Evolutionary conservation across 2,797 vertebrate genomes (phyloP).

Genomic region (Dicrostonyx torquatus): DNA sequence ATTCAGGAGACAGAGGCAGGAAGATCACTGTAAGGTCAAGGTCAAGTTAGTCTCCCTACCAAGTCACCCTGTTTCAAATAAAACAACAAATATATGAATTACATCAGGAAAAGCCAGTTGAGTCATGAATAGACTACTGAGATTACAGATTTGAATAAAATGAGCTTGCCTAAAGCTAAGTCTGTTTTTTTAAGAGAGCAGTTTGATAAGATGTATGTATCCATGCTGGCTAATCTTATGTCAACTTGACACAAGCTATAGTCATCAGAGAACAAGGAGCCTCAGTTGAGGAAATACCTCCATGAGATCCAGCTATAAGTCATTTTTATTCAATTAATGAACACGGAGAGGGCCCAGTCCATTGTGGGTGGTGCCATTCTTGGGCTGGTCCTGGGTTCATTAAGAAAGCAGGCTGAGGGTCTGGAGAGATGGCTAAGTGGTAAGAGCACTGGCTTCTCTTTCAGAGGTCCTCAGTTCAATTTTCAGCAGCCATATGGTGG

Average conservation of each 20-base stretch:
- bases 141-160: slow-evolving; percentile 52
- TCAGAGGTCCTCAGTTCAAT: too few species aligned
- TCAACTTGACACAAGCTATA: too few species aligned
- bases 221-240: not conserved
- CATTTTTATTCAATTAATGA: not conserved
- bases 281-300: not conserved
- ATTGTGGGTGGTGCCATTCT: not conserved
- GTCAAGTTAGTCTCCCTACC: not conserved
- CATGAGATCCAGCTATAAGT: not conserved
- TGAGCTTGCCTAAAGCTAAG: not conserved
- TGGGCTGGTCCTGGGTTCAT: not conserved
- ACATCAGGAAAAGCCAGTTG: not conserved
- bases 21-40: not conserved
- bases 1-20: not conserved
- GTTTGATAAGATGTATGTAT: not conserved
- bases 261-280: not conserved
- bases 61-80: not conserved
- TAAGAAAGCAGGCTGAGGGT: not conserved
- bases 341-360: not conserved
- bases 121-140: not conserved
- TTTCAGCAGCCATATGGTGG: too few species aligned
- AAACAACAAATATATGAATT: slow-evolving; percentile 24
- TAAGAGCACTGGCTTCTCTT: too few species aligned
- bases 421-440: too few species aligned
- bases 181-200: slow-evolving; percentile 25